Percentiles rank a stretch among this genome's conserved stretches.
Evolutionary conservation across 2,888 invertebrate species (phyloP).

Genomic region (Tuta absoluta): DNA sequence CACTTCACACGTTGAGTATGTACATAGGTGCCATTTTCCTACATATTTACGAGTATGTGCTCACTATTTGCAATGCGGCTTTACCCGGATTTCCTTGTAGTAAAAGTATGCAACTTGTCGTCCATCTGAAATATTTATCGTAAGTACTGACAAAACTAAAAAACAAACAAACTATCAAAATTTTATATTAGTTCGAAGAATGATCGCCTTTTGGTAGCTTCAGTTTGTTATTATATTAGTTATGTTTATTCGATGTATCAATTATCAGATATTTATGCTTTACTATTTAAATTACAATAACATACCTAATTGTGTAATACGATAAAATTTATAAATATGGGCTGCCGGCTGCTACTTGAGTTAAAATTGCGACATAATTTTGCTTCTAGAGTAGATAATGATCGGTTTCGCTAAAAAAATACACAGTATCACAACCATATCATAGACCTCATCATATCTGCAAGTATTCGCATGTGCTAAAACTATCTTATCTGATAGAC

Average conservation of each 20-base stretch:
- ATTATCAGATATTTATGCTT: neutral
- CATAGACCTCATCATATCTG: neutral
- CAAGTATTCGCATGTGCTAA: neutral
- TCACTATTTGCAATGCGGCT: neutral
- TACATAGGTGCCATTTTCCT: slow-evolving; percentile 11
- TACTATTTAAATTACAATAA: neutral
- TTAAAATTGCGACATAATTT: no score
- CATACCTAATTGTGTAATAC: neutral
- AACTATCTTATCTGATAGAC: neutral
- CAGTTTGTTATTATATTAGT: neutral
- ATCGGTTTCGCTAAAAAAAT: neutral
- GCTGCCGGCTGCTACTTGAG: neutral
- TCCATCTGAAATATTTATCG: neutral
- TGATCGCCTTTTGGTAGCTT: no score
- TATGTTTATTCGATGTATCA: neutral
- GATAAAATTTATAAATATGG: neutral
- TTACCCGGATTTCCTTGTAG: neutral
- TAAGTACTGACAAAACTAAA: neutral
- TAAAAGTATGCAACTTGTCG: neutral
- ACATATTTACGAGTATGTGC: neutral
- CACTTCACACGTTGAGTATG: slow-evolving; percentile 22
- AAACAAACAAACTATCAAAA: neutral
- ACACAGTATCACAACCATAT: neutral
- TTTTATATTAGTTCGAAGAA: no score
- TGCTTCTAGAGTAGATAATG: no score